phyloP scores from a whole-genome alignment of 2,797 vertebrate genomes.

The Oreonectes daqikongensis region DNA sequence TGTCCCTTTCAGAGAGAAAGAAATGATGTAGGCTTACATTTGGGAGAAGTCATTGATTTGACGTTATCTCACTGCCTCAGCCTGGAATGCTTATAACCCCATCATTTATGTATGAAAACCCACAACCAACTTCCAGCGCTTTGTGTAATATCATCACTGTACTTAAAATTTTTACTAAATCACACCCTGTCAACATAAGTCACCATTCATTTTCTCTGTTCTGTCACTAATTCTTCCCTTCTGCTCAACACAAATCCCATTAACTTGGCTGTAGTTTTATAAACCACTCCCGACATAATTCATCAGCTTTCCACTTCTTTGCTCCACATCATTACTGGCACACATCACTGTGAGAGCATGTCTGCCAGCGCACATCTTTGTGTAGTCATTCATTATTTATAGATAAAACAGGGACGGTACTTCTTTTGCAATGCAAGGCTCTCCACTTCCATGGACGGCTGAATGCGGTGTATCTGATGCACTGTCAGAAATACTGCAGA shows the following conservation, averaged over 20 bases:
- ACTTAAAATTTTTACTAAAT: conserved; percentile 27
- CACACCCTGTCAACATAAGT: conserved; percentile 15
- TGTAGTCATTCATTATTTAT: conserved; percentile 32
- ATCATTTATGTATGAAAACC: background rate
- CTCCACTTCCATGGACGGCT: background rate
- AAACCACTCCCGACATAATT: conserved; percentile 1
- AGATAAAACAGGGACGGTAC: background rate
- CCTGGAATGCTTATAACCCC: background rate
- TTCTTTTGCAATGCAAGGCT: conserved; percentile 4
- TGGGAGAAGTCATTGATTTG: conserved; percentile 15
- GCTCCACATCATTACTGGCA: conserved; percentile 9
- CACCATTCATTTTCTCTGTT: conserved; percentile 1
- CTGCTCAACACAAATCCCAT: conserved; percentile 20
- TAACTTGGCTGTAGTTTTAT: conserved; percentile 15
- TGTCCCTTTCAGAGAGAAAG: background rate
- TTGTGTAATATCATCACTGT: conserved; percentile 5
- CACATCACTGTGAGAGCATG: conserved; percentile 7
- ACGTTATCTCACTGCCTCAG: conserved; percentile 1
- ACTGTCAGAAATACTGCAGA: conserved; percentile 29
- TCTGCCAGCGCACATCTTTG: conserved; percentile 2
- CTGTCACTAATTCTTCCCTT: background rate
- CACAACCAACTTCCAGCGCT: background rate
- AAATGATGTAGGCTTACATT: conserved; percentile 3
- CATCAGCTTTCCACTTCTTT: background rate
- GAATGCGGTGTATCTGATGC: conserved; percentile 7